Base-by-base conservation (phyloP, 2,113 vertebrate species). In the Catharus fuscescens region DNA sequence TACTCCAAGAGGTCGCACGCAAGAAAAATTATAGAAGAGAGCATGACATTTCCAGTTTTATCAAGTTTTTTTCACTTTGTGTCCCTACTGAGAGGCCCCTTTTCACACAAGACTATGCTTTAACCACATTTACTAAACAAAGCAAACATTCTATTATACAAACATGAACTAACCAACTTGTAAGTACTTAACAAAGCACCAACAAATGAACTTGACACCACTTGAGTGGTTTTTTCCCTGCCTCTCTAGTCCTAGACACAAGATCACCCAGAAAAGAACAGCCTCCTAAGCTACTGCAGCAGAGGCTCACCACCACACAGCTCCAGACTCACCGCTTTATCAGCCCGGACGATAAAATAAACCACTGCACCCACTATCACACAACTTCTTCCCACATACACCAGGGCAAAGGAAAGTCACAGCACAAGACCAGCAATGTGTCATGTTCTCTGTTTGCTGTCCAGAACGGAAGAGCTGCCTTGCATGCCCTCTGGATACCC, bases 351-450 rank as follows among this genome's bases (percentile, higher is more conserved):
- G 0, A 44, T 3, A 59, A 21, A 9, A 65, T 6, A 60, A 28
- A 25, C 3, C 56, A 24, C 12, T 6, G 14, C 2, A 40, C 53
- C 26, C 4, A 1, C n/a, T 57, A 28, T 4, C 38, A 54, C 32
- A 48, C n/a, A 38, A 3, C 65, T 76, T 17, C 60, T 71, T 24
- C 32, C 40, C n/a, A 64, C 31, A 7, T 3, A 11, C 2, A 32
- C 9, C 11, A 38, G 32, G 34, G 61, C 34, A 19, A 64, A 77
- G 48, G 10, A 56, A 69, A 87, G 73, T 19, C 25, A 42, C 17
- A 71, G 44, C 25, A 18, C 1, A 0, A 52, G 26, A 56, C 8
- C 40, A 45, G 52, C 2, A 2, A 28, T 0, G 1, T 2, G 8
- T 16, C 6, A 1, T 0, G 4, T 15, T 31, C 56, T 50, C 44